phyloP scores from a whole-genome alignment of 2,113 vertebrate genomes.

The Hypanus sabinus region DNA sequence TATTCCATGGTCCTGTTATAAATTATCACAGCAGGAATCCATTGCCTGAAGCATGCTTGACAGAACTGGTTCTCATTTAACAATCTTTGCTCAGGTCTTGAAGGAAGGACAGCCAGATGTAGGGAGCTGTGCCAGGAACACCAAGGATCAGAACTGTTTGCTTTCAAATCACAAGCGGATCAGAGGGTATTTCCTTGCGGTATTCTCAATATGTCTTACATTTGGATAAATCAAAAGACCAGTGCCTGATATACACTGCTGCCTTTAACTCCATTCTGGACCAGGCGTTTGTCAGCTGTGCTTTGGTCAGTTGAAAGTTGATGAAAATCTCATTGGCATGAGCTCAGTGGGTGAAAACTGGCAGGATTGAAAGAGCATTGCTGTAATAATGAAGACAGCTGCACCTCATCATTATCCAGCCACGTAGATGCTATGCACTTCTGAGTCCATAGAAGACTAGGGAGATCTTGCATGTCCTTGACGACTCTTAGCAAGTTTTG shows the following conservation, averaged over 20 bases:
- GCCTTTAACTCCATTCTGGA: not conserved
- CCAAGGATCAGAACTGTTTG: too few relatives aligned
- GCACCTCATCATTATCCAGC: not conserved
- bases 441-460: too few relatives aligned
- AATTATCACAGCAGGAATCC: not conserved
- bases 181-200: too few relatives aligned
- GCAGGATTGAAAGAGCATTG: not conserved
- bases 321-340: not conserved
- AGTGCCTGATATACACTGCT: not conserved
- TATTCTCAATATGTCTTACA: too few relatives aligned
- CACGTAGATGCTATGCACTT: not conserved
- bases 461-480: too few relatives aligned
- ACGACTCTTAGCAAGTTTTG: too few relatives aligned
- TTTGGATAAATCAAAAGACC: not conserved
- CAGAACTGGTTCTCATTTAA: not conserved
- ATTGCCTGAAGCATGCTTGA: not conserved
- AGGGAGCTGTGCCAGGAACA: too few relatives aligned
- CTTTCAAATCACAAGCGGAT: too few relatives aligned
- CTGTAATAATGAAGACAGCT: not conserved
- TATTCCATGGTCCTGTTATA: not conserved
- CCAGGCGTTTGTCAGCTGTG: not conserved
- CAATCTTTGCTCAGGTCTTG: not conserved
- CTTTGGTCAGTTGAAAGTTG: not conserved
- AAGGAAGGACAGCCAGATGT: too few relatives aligned
- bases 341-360: not conserved